Percentiles rank a stretch among this genome's conserved stretches.
These are phyloP conservation scores for Heliconius charithonia DNA, from an alignment of 2,888 invertebrate genomes.

Conservation along the genomic window DNA sequence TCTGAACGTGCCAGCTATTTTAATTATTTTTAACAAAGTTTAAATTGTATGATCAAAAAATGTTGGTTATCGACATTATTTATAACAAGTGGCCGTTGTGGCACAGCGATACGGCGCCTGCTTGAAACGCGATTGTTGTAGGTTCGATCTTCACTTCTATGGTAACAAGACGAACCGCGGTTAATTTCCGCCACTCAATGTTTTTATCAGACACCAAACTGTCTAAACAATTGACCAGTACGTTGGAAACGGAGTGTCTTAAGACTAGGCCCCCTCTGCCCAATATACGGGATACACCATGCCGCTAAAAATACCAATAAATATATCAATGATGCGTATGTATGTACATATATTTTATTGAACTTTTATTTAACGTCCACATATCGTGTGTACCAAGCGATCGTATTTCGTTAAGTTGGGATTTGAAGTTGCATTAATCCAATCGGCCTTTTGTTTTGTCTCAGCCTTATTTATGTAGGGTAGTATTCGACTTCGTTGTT, in stretches of 20 bases:
- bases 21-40: not conserved
- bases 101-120: too few species aligned
- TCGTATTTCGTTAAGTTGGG: slow-evolving; percentile 48
- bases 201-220: too few species aligned
- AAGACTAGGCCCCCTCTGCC: not conserved
- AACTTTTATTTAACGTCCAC: slow-evolving; percentile 25
- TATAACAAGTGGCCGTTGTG: too few species aligned
- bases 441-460: slow-evolving; percentile 70
- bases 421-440: slow-evolving; percentile 64
- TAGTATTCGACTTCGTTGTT: slow-evolving; percentile 38
- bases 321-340: not conserved
- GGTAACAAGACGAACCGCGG: not conserved
- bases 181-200: not conserved
- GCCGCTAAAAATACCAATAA: not conserved
- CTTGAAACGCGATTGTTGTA: too few species aligned
- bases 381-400: slow-evolving; percentile 39
- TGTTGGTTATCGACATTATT: too few species aligned
- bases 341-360: not conserved
- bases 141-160: too few species aligned
- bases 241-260: not conserved
- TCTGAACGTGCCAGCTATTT: not conserved
- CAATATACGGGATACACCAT: not conserved
- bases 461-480: slow-evolving; percentile 66
- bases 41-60: too few species aligned
- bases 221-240: too few species aligned